Percentiles rank a stretch among this genome's conserved stretches.
Evolutionary conservation across 2,113 vertebrate genomes (phyloP).

Genomic region (Psittacus erithacus): DNA sequence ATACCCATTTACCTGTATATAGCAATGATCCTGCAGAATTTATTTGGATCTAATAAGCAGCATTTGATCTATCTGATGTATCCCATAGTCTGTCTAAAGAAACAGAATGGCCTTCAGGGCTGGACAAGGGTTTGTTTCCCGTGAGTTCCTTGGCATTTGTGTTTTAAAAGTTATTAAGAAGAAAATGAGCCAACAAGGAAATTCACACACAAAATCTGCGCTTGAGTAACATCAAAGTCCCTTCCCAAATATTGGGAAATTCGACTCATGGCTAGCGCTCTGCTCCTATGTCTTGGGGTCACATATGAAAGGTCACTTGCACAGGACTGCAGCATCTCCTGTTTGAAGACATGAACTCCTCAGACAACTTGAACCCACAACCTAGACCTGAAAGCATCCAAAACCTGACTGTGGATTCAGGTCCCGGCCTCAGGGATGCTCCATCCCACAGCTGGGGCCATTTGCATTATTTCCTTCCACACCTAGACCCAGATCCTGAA

Average conservation of each 20-base stretch:
- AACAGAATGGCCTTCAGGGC: neutral
- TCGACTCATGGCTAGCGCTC: neutral
- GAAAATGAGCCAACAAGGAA: conserved; percentile 61
- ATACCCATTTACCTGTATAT: neutral
- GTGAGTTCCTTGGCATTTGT: neutral
- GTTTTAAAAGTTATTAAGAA: conserved; percentile 14
- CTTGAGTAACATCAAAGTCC: conserved; percentile 21
- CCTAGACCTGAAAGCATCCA: neutral
- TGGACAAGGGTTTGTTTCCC: neutral
- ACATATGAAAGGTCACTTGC: neutral
- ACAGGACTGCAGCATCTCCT: neutral
- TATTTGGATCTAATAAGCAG: neutral
- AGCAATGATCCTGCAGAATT: neutral
- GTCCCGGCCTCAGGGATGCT: neutral
- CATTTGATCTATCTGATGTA: neutral
- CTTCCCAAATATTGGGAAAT: conserved; percentile 66
- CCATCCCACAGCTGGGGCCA: neutral
- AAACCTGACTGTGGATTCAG: neutral
- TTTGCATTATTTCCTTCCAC: neutral
- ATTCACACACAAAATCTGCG: conserved; percentile 56
- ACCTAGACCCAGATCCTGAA: neutral
- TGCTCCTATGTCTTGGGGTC: neutral
- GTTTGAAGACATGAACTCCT: neutral
- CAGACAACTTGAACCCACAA: neutral
- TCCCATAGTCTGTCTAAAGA: neutral